Base-by-base conservation (phyloP, 2,888 invertebrate species). In the Diaprepes abbreviatus region DNA sequence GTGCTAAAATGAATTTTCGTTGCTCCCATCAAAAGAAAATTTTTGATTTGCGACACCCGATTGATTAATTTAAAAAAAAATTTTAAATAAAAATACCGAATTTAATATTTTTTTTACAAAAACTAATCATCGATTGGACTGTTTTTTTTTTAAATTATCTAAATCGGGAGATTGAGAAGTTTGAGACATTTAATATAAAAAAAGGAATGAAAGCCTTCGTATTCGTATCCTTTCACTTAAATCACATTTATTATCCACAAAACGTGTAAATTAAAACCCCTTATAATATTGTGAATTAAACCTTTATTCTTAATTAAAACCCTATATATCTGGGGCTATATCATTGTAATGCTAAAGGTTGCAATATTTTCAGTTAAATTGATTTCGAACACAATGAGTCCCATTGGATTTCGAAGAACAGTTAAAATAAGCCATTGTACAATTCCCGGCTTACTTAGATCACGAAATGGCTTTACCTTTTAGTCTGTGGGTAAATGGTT, bases 361-460 rank as follows among this genome's bases (percentile, higher is more conserved):
- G 79, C 79, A 79, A 82, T 82, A 82, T 81, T 82, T 82, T 81
- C 79, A 76, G 79, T 79, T 77, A 81, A 82, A 82, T 82, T 82
- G 82, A 82, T 82, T 82, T 78, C 75, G 78, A 79, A 79, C 80
- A 80, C 81, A 82, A 81, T 81, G 81, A 82, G 77, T 79, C 78
- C 77, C 78, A 67, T 71, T 72, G 81, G 81, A 81, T 82, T 82
- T 80, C 81, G 80, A 80, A 79, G 80, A 81, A 81, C 81, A 79
- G 81, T 80, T 80, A 79, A 80, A 82, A 80, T 82, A 81, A 82
- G 81, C 82, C 81, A 81, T 81, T 81, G 81, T 80, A 82, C 80
- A 79, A 78, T 76, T 52, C 75, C 78, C 77, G 76, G 80, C 81
- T 82, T 82, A 81, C 79, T 76, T 76, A 79, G 81, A 81, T 80